Evolutionary conservation across 2,797 vertebrate genomes (phyloP), one percentile per base, ranked within the genome.

Genomic region (Atherinosoma microstoma): DNA sequence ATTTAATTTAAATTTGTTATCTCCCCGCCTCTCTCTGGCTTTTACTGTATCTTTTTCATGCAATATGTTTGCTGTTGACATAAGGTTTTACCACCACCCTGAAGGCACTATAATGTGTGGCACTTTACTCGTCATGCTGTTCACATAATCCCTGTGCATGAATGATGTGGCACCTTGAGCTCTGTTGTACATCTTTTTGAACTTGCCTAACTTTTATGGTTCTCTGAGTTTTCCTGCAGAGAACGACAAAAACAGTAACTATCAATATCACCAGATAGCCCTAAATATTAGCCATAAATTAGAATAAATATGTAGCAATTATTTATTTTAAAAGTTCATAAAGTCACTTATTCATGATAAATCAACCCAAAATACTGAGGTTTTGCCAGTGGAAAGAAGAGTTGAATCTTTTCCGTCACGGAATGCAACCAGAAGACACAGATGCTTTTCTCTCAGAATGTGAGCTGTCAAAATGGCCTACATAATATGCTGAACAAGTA

Each of bases 51-150:
- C 64, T 77, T 76, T 86, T 64, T 78, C 62, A 67, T 49, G 72
- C 69, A 79, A 71, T 82, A 79, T 70, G 87, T 88, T 84, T 84
- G 66, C 75, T 79, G 64, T 80, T 92, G 84, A 90, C 82, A 88
- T 73, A 42, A 67, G 56, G 80, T 75, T 88, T 82, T 77, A 84
- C 77, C 70, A 75, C 38, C 15, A 51, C 79, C 78, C 82, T 47
- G 18, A 71, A 79, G 83, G 85, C 64, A 65, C 65, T 66, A 66
- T 78, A 75, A 75, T 49, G 45, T 65, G 29, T 62, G 16, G 18
- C 35, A 49, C 45, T 79, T 56, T 53, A 54, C 15, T 42, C 42
- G 65, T 56, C 49, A 76, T 70, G 71, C 76, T 76, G 45, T 71
- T 79, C 30, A 76, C 64, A 77, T 71, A 62, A 81, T 67, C 51